Evolutionary conservation across 2,888 invertebrate genomes (phyloP).

Genomic region (Leptinotarsa haldemani): DNA sequence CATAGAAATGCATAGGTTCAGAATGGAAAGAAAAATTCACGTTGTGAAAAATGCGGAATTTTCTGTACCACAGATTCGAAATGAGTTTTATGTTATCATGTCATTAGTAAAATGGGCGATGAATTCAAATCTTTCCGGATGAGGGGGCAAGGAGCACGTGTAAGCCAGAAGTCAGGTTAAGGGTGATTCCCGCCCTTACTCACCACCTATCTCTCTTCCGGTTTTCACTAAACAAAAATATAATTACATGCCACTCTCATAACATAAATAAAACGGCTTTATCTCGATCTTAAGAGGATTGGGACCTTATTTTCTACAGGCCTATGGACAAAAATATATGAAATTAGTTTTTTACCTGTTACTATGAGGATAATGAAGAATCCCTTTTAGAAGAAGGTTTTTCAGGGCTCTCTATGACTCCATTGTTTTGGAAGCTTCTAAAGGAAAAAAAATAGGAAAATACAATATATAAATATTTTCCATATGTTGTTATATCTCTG

Average conservation of each 20-base stretch:
- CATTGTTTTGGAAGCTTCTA: no score
- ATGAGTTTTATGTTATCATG: background rate
- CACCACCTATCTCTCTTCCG: conserved; percentile 34
- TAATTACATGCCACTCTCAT: conserved; percentile 13
- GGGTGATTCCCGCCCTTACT: conserved; percentile 30
- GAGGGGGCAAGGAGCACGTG: conserved; percentile 47
- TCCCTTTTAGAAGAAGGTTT: no score
- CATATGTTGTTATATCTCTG: no score
- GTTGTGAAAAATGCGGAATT: no score
- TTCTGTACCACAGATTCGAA: no score
- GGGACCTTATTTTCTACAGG: background rate
- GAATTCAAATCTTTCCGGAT: conserved; percentile 35
- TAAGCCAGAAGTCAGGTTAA: conserved; percentile 45
- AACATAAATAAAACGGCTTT: conserved; percentile 19
- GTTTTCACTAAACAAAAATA: conserved; percentile 31
- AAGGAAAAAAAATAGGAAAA: no score
- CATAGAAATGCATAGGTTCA: no score
- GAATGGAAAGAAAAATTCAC: no score
- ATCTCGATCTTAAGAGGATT: conserved; percentile 19
- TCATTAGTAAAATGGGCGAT: conserved; percentile 25
- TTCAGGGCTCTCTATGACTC: no score
- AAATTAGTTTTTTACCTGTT: background rate
- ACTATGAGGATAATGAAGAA: no score
- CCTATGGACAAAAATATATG: background rate
- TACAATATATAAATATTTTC: no score